Evolutionary conservation across 1,140 invertebrate species (phyloP).

Genomic region (Drosophila mauritiana): DNA sequence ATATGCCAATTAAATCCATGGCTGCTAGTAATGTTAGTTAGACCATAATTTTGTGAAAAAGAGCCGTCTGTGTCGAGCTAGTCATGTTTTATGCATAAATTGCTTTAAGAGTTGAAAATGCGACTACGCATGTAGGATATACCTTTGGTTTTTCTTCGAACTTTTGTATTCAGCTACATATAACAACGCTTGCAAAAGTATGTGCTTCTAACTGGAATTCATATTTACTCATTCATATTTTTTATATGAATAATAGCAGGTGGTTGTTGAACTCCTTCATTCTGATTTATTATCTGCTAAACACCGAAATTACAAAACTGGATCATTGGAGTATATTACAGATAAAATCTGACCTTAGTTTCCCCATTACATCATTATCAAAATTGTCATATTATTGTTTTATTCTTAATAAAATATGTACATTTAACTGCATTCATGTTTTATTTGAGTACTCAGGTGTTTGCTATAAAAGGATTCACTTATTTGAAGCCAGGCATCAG

Average conservation of each 20-base stretch:
- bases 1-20: constrained; percentile 66
- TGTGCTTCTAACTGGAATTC: neutral
- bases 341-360: constrained; percentile 2
- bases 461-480: constrained; percentile 34
- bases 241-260: neutral
- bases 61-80: constrained; percentile 13
- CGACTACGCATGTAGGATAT: constrained; percentile 3
- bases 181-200: neutral
- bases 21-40: constrained; percentile 54
- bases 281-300: constrained; percentile 1
- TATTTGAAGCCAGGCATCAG: constrained; percentile 23
- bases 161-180: neutral
- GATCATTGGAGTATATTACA: constrained; percentile 1
- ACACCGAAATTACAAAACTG: neutral
- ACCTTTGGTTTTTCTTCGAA: neutral
- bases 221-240: neutral
- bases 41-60: constrained; percentile 43
- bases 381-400: neutral
- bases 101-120: constrained; percentile 22
- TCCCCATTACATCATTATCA: neutral
- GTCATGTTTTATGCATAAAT: constrained; percentile 68
- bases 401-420: neutral
- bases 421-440: neutral
- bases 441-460: neutral
- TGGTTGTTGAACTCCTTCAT: neutral